Base-by-base conservation (phyloP, 2,113 vertebrate genomes). In the Erinaceus europaeus region DNA sequence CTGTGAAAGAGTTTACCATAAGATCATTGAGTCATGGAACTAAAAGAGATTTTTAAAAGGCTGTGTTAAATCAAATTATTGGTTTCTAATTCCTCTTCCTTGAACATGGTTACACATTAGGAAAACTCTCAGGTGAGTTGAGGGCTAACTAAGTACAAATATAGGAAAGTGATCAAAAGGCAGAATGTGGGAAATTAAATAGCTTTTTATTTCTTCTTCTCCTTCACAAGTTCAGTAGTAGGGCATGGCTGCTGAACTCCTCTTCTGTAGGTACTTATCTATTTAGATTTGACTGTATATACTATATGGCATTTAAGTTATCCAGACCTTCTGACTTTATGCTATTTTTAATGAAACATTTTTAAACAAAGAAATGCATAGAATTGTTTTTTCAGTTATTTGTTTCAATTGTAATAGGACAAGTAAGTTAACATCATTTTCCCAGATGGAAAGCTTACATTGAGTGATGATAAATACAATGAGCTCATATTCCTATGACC, bases 81-180 rank as follows among this genome's bases (percentile, higher is more conserved):
- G 40, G 36, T 84, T 90, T 84, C 36, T 87, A 86, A 84, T 84
- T 77, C 40, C 18, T 73, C 21, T 73, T 29, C 55, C 50, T 81
- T 74, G 15, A 85, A 82, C n/a, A 91, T 57, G 55, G 27, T 17
- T 69, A 29, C 5, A 25, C 48, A 52, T 89, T 61, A 78, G 68
- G 53, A 52, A 55, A 62, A 72, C 38, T 68, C 25, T 87, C 65
- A 67, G 55, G 68, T 74, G 68, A 86, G 25, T 36, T 57, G 52
- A 88, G 83, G 36, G 4, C 57, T 64, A 55, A 27, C 14, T 9
- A 67, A 40, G 61, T 29, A 89, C 42, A 86, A 61, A 92, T 89
- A 88, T 36, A 64, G 77, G 68, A 83, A 90, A 95, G 88, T 46
- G 57, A 92, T 79, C 44, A 32, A 46, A 79, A 44, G 71, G 79